Evolutionary conservation across 1,140 invertebrate genomes (phyloP).

Genomic region (Cephus cinctus): DNA sequence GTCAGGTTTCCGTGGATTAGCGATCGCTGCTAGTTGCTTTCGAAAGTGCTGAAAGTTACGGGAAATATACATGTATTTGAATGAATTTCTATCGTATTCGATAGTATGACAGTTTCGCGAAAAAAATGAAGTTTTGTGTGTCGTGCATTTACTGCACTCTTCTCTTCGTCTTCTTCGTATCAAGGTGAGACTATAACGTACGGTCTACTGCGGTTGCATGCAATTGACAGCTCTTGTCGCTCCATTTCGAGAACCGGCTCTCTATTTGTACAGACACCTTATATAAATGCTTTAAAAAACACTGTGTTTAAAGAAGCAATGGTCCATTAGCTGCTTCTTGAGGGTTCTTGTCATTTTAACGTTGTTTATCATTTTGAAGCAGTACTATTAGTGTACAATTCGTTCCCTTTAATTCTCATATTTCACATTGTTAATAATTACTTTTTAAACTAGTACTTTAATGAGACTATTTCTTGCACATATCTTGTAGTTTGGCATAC

Average conservation of each 20-base stretch:
- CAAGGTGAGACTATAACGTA: no score
- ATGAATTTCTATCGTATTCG: no score
- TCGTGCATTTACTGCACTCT: conserved; percentile 59
- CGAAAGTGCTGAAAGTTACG: not conserved
- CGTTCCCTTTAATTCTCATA: not conserved
- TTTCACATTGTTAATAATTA: not conserved
- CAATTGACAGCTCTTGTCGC: no score
- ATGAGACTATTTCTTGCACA: not conserved
- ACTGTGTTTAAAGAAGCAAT: not conserved
- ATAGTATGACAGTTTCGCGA: no score
- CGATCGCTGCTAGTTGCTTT: no score
- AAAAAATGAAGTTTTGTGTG: conserved; percentile 60
- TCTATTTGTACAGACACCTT: no score
- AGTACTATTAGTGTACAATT: not conserved
- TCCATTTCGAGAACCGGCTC: no score
- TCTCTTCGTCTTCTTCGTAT: conserved; percentile 58
- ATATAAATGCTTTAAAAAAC: no score
- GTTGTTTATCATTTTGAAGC: not conserved
- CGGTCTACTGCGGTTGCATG: no score
- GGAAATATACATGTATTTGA: not conserved
- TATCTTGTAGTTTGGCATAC: not conserved
- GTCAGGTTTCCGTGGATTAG: no score
- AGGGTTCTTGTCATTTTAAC: not conserved
- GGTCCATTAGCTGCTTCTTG: not conserved
- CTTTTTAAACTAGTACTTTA: not conserved